These are phyloP conservation scores for Netelia fuscicornis DNA, from an alignment of 2,888 invertebrate species.

Conservation along the genomic window DNA sequence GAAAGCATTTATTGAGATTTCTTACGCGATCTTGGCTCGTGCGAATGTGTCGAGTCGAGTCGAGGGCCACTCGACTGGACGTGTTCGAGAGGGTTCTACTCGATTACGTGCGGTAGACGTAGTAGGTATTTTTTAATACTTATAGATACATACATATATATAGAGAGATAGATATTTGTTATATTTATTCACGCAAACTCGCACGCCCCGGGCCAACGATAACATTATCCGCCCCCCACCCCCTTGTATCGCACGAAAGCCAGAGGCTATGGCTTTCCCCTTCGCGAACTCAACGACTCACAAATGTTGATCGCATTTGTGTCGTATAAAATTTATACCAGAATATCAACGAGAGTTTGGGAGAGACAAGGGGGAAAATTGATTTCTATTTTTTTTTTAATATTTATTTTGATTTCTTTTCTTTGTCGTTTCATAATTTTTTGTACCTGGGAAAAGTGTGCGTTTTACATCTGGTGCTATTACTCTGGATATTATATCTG, in stretches of 20 bases:
- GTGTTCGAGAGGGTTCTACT: conserved; percentile 26
- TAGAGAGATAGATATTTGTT: not conserved
- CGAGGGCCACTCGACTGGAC: conserved; percentile 1
- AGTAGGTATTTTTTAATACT: conserved; percentile 42
- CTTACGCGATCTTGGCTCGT: not conserved
- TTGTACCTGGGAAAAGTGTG: not conserved
- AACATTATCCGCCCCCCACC: conserved; percentile 57
- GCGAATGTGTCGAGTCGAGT: not conserved
- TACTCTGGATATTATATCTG: not conserved
- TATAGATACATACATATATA: not conserved
- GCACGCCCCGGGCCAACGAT: conserved; percentile 63
- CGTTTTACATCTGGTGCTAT: conserved; percentile 1
- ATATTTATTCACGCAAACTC: conserved; percentile 49
- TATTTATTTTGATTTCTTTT: conserved; percentile 1
- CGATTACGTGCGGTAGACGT: conserved; percentile 53
- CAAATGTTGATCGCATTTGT: conserved; percentile 20
- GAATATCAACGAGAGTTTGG: not conserved
- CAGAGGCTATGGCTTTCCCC: conserved; percentile 69
- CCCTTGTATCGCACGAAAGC: conserved; percentile 60
- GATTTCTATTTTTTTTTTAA: not conserved
- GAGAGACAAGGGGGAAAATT: not conserved
- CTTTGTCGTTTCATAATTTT: not conserved
- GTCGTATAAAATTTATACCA: conserved; percentile 11
- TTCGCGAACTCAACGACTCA: conserved; percentile 45
- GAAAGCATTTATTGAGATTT: not conserved